Percentiles rank a stretch among this genome's conserved stretches.
These are phyloP conservation scores for Gobionotothen gibberifrons DNA, from an alignment of 2,797 vertebrate species.

Conservation along the genomic window DNA sequence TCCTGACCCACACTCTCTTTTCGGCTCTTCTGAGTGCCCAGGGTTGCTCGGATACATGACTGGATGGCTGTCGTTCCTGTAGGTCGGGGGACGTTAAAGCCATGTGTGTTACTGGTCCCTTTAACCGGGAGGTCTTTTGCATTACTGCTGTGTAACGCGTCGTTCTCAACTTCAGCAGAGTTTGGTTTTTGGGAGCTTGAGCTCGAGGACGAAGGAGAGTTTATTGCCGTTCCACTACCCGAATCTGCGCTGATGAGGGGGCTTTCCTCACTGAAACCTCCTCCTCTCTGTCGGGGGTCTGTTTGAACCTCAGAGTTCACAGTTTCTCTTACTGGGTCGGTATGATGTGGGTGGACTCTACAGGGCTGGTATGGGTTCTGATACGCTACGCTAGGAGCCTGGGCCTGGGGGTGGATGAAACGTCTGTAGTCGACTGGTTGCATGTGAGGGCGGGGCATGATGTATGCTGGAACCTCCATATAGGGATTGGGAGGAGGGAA, in stretches of 20 bases:
- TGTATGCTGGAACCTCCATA: conserved; percentile 70
- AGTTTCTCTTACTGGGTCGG: conserved; percentile 16
- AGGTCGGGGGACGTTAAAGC: background rate
- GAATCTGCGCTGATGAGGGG: conserved; percentile 60
- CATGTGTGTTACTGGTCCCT: background rate
- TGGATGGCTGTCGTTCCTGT: background rate
- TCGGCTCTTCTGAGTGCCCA: background rate
- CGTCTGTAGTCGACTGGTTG: conserved; percentile 72
- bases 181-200: conserved; percentile 33
- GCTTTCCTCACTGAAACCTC: background rate
- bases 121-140: background rate
- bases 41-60: background rate
- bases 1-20: background rate
- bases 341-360: conserved; percentile 33
- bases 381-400: background rate
- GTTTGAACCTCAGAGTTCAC: conserved; percentile 75
- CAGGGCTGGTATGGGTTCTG: conserved; percentile 54
- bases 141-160: background rate
- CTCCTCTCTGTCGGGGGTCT: conserved; percentile 23
- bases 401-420: conserved; percentile 51
- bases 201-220: conserved; percentile 51
- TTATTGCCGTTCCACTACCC: conserved; percentile 53
- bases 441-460: conserved; percentile 67
- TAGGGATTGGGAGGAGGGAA: conserved; percentile 60
- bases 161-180: background rate